Base-by-base conservation (phyloP, 2,888 invertebrate species). In the Heliothis peltigera region DNA sequence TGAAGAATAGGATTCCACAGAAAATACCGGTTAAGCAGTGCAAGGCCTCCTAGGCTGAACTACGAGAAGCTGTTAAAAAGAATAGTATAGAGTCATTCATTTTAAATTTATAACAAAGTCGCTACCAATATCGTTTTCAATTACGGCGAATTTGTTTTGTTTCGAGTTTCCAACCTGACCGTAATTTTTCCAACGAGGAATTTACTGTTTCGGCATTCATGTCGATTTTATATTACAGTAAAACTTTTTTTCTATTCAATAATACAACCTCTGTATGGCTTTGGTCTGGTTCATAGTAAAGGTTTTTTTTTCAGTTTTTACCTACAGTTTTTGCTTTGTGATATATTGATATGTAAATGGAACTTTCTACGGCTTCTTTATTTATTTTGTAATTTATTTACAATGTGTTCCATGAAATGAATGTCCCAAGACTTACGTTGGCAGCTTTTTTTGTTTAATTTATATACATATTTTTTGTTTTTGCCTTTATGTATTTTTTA, bases 241-340 rank as follows among this genome's bases (percentile, higher is more conserved):
- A 55, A 77, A 66, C 60, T 70, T 77, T 71, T n/a, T 73, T 77
- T 74, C 48, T 66, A 61, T 74, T 72, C 61, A 55, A 77, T 59
- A 71, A 58, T 60, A 60, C n/a, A n/a, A n/a, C n/a, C n/a, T n/a
- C 59, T 64, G 61, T 67, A 70, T 70, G 47, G 46, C 48, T 21
- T 46, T 44, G 75, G 17, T 51, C 28, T 66, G 49, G 56, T 71
- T 76, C 60, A 61, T 62, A 75, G 55, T 75, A 44, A 32, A 69
- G 35, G 44, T 39, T 48, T 28, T 74, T 63, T 66, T 58, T 39
- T 28, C n/a, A 17, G 42, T n/a, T 25, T 60, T 17, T 28, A 19
- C 17, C 35, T 60, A 42, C 28, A 60, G 21, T 75, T 67, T 70
- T 42, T 44, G 25, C 25, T 42, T 3, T 28, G 32, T 43, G 25